Conservation (phyloP, 2,888 invertebrate species). For the Geophilus truncorum region DNA sequence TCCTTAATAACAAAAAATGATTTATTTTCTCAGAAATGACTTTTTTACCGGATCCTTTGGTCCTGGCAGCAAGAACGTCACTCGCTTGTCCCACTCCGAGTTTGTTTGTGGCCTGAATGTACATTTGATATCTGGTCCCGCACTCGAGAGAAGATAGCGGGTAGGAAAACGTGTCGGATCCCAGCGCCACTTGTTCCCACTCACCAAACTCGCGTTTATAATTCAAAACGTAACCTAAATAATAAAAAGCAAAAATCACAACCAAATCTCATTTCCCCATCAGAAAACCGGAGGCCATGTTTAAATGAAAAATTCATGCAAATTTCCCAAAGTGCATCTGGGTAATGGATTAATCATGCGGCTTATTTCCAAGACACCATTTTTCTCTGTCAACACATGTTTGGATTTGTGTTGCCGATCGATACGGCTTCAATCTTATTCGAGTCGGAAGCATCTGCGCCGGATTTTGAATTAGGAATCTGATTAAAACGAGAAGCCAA, state of each 20-base stretch:
- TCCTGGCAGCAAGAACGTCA: conserved; percentile 6
- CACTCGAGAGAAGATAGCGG: conserved; percentile 1
- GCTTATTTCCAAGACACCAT: background rate
- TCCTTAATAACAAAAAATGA: too few species aligned
- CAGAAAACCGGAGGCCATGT: too few species aligned
- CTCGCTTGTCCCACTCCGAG: conserved; percentile 28
- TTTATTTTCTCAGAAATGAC: too few species aligned
- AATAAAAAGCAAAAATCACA: too few species aligned
- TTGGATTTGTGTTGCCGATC: background rate
- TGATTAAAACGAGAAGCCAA: background rate
- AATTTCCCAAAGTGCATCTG: background rate
- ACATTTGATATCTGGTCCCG: conserved; percentile 31
- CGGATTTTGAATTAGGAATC: background rate
- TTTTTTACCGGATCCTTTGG: conserved; percentile 32
- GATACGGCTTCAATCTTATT: background rate
- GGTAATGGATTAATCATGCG: background rate
- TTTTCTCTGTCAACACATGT: background rate
- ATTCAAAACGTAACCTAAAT: conserved; percentile 32
- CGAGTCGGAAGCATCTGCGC: background rate
- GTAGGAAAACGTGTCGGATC: conserved; percentile 17
- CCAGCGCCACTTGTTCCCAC: conserved; percentile 29
- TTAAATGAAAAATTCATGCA: background rate
- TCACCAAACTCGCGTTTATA: conserved; percentile 33
- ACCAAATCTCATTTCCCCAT: too few species aligned
- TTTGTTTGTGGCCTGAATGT: conserved; percentile 28